Base-by-base conservation (phyloP, 2,888 invertebrate species). In the Platycheirus albimanus region DNA sequence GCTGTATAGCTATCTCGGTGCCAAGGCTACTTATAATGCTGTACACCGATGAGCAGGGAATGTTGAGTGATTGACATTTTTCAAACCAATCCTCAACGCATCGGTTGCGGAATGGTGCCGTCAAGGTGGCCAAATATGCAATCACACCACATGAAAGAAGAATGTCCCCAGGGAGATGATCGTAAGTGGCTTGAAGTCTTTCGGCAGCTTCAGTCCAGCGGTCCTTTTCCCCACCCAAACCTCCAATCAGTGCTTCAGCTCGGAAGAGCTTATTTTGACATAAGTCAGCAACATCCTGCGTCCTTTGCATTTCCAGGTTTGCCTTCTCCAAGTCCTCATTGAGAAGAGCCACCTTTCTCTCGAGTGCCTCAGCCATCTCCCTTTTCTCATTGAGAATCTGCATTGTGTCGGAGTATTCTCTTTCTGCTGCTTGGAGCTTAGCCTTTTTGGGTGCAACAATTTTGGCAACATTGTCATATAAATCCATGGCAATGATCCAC, bases 401-500 rank as follows among this genome's bases (percentile, higher is more conserved):
- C 95, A 98, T 96, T 36, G 97, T 96, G 87, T 94, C 92, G 10
- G 95, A 92, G 88, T 96, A 95, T 87, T 96, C 95, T 86, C 92
- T 93, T 91, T 98, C 97, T 0, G 98, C 98, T 30, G 92, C 92
- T 0, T 93, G 93, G 24, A 98, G 91, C 3, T 96, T 96, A 1
- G 94, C 95, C 91, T 97, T 97, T 91, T 99, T 99, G 0, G 98
- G 98, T 0, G 95, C 96, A 0, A 97, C 96, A 5, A 92, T 92
- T 85, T 93, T 92, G 87, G 96, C 96, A 0, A 98, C 97, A 88
- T 95, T 95, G 89, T 98, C 98, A 90, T 96, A 98, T 88, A 97
- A 95, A 90, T 95, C 98, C 94, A 98, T 97, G 0, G 98, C 98
- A 86, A 96, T 95, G 30, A 97, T 94, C 97, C 97, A 97, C 92